phyloP scores from a whole-genome alignment of 2,797 vertebrate genomes.

The Bradypodion ventrale region DNA sequence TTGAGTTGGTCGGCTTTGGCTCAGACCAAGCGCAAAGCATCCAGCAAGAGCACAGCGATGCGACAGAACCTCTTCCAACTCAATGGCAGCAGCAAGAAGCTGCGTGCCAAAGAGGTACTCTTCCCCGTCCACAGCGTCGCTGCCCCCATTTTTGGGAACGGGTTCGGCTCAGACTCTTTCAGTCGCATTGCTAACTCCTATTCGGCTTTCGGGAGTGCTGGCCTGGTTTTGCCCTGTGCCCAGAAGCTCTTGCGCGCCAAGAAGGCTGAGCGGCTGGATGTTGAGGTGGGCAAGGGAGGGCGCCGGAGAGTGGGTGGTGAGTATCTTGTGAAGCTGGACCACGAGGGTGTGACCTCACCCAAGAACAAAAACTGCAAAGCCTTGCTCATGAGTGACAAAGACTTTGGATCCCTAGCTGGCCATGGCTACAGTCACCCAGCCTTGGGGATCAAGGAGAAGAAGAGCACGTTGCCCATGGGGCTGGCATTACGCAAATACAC shows the following conservation, averaged over 20 bases:
- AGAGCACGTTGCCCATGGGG: constrained; percentile 80
- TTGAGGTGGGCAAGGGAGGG: constrained; percentile 66
- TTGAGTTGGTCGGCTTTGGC: constrained; percentile 83
- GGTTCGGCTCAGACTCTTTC: constrained; percentile 93
- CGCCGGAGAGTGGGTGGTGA: constrained; percentile 79
- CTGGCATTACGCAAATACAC: constrained; percentile 83
- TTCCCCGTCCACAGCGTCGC: constrained; percentile 80
- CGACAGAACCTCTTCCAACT: constrained; percentile 87
- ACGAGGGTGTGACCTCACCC: constrained; percentile 96
- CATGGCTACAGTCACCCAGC: constrained; percentile 81
- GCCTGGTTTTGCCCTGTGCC: constrained; percentile 71
- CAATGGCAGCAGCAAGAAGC: constrained; percentile 83
- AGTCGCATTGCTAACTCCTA: constrained; percentile 94
- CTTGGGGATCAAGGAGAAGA: constrained; percentile 82
- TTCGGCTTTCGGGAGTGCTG: constrained; percentile 79
- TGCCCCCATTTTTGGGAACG: constrained; percentile 88
- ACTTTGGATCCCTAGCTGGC: constrained; percentile 72
- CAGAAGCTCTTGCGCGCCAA: constrained; percentile 79
- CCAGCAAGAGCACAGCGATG: constrained; percentile 72
- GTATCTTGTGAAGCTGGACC: constrained; percentile 94
- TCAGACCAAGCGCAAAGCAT: constrained; percentile 81
- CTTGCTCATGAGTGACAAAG: constrained; percentile 84
- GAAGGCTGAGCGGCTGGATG: constrained; percentile 73
- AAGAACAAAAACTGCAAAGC: constrained; percentile 95
- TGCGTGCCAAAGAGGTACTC: constrained; percentile 81